These are phyloP conservation scores for Cartodere bifasciata DNA, from an alignment of 2,888 invertebrate genomes.

Conservation along the genomic window DNA sequence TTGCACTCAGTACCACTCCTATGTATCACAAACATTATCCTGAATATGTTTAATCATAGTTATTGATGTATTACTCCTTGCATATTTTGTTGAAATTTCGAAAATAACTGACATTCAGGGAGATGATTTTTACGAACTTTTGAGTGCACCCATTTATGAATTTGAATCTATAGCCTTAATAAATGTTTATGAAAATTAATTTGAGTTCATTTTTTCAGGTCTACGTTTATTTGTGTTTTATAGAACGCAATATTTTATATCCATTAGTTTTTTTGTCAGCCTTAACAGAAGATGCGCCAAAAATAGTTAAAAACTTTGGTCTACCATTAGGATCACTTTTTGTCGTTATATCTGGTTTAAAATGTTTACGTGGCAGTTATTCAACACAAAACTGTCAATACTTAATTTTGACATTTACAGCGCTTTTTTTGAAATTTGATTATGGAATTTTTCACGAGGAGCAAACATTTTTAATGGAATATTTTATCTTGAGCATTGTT, in stretches of 20 bases:
- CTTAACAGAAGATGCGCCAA: slow-evolving; percentile 71
- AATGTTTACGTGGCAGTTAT: slow-evolving; percentile 80
- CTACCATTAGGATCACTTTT: slow-evolving; percentile 67
- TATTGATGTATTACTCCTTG: too few relatives aligned
- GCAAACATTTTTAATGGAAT: slow-evolving; percentile 87
- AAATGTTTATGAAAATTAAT: too few relatives aligned
- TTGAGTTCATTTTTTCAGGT: slow-evolving; percentile 42
- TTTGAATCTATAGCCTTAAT: too few relatives aligned
- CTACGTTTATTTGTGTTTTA: slow-evolving; percentile 77
- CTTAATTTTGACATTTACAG: slow-evolving; percentile 79
- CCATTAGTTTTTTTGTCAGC: slow-evolving; percentile 84
- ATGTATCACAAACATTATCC: too few relatives aligned
- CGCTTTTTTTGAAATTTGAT: slow-evolving; percentile 78
- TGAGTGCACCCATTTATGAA: too few relatives aligned
- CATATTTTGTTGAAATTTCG: too few relatives aligned
- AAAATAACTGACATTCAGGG: too few relatives aligned
- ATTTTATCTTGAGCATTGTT: slow-evolving; percentile 79
- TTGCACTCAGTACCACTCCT: too few relatives aligned
- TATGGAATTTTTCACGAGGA: slow-evolving; percentile 62
- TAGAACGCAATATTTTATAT: slow-evolving; percentile 86
- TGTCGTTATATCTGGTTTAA: slow-evolving; percentile 74
- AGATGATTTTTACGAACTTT: too few relatives aligned
- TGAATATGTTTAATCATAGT: too few relatives aligned
- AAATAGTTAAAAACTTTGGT: slow-evolving; percentile 67
- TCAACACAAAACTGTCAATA: slow-evolving; percentile 87